Conservation (phyloP, 2,797 vertebrate species). For the Sebastes goodei region DNA sequence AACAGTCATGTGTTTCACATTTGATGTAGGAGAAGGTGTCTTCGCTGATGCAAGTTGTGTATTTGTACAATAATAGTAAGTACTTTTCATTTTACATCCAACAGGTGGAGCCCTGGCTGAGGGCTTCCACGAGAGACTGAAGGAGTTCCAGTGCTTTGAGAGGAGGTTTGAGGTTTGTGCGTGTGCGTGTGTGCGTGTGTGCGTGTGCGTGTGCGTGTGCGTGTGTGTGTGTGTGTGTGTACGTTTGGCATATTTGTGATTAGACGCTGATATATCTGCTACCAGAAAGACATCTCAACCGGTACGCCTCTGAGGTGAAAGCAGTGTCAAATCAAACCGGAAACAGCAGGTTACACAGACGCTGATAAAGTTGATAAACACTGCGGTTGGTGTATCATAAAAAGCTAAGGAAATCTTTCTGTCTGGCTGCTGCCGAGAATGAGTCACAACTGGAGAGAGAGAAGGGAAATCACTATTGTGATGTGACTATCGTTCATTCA, state of each 20-base stretch:
- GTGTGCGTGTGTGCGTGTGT: background rate
- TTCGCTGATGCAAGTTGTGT: background rate
- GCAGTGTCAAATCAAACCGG: background rate
- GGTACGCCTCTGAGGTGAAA: background rate
- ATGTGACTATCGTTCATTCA: background rate
- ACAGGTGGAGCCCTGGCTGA: conserved; percentile 86
- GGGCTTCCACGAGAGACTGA: conserved; percentile 84
- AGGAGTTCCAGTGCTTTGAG: conserved; percentile 86
- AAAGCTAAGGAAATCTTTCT: background rate
- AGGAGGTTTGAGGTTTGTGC: conserved; percentile 82
- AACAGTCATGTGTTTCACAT: background rate
- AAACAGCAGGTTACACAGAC: background rate
- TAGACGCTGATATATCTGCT: background rate
- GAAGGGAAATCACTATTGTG: background rate
- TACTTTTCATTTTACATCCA: conserved; percentile 13
- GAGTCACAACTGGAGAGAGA: background rate
- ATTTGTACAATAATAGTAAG: background rate
- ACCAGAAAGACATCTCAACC: background rate
- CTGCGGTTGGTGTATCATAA: background rate
- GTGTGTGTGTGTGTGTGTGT: background rate
- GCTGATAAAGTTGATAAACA: background rate
- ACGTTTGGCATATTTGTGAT: background rate
- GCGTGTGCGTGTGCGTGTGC: no score
- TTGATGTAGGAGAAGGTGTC: background rate
- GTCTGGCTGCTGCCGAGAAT: background rate